Evolutionary conservation across 2,888 invertebrate genomes (phyloP), one percentile per base, ranked within the genome.

Genomic region (Pachydiplax longipennis): DNA sequence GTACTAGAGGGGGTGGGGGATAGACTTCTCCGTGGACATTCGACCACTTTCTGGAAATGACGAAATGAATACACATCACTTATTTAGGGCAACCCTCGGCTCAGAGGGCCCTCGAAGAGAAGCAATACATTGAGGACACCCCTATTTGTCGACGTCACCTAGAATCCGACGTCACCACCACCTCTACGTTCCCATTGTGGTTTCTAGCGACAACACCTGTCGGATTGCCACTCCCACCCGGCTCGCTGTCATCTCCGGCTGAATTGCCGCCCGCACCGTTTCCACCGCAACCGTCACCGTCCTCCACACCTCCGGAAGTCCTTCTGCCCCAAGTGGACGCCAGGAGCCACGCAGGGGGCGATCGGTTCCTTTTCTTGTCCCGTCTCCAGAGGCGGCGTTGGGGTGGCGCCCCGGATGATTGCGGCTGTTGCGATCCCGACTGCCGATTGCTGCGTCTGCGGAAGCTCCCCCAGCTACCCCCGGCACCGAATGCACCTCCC

Each of bases 81-180:
- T 13, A 44, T 82, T 48, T 31, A 48, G 82, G 82, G 82, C 25
- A 18, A 10, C 83, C 35, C 35, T 18, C 35, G 58, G 18, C 58
- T 83, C 83, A 83, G 83, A 83, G 83, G 83, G 83, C 83, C 83
- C 83, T 53, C 83, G 83, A 83, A 53, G 83, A 83, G 53, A 83
- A 35, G 18, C 83, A 83, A 31, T 53, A 83, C 25, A 83, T 53
- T 58, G 83, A 83, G 58, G 44, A 83, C 87, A 65, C 87, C 40
- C 61, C 87, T 58, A 58, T 61, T 58, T 87, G 35, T 37, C 87
- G 87, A 61, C 87, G 87, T 87, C 87, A 87, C 87, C 87, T 87
- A 61, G 87, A 87, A 37, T 87, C 87, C 61, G 87, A 87, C n/a
- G 87, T 87, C n/a, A 87, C 87, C 10, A 87, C 40, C 61, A 87